Base-by-base conservation (phyloP, 1,140 invertebrate genomes). In the Sitophilus oryzae region DNA sequence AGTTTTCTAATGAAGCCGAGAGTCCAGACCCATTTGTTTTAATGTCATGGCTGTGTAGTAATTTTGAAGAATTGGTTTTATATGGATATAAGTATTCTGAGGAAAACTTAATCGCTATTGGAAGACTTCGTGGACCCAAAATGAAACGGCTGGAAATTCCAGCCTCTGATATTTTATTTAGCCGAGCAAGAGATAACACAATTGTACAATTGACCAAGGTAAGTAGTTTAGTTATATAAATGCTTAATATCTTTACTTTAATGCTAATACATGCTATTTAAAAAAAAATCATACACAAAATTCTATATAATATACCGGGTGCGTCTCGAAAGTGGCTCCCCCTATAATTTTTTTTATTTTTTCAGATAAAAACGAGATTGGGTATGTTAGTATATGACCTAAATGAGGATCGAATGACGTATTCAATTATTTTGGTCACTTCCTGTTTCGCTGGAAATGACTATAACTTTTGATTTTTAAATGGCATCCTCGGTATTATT, bases 11-110 rank as follows among this genome's bases (percentile, higher is more conserved):
- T 36, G 43, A 43, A 8, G 45, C 42, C n/a, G 46, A 57, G 9
- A 64, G 75, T 41, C 79, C 79, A 37, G 84, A 89, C 72, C 83
- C 85, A 3, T 77, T 89, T 54, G 79, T 90, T 2, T 82, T 89
- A 74, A 71, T 85, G 60, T 81, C 86, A 9, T 90, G 88, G 88
- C 77, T 80, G 44, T 89, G 86, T 66, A 74, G 73, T 36, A 77
- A 81, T 43, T 76, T 90, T 10, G 71, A 77, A 55, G 79, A 86
- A 65, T 71, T 90, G 19, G 80, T 86, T 41, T 67, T 85, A 18
- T 63, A 60, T 20, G 82, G 84, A 36, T 82, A 83, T 60, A 76
- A 79, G 59, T 81, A 84, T 65, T 73, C 68, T 48, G 76, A 77
- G 54, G 75, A 85, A 58, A 82, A 87, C 71, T 65, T 88, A 18